Evolutionary conservation across 2,113 vertebrate species (phyloP).

Genomic region (Centropus unirufus): DNA sequence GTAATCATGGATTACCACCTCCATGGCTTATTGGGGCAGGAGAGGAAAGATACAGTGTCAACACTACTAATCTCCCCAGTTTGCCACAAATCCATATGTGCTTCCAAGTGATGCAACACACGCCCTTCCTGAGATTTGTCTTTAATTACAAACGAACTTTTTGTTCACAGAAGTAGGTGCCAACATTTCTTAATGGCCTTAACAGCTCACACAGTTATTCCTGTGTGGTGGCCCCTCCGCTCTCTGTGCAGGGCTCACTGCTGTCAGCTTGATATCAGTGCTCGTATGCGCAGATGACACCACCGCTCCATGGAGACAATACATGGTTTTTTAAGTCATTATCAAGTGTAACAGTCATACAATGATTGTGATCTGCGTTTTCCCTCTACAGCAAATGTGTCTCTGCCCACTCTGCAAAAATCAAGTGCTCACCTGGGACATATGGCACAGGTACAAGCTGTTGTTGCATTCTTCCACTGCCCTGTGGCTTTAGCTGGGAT

Average conservation of each 20-base stretch:
- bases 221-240: neutral
- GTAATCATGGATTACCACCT: neutral
- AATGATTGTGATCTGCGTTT: neutral
- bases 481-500: neutral
- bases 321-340: neutral
- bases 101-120: neutral
- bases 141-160: neutral
- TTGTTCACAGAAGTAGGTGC: neutral
- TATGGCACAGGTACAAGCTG: neutral
- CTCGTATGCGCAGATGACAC: neutral
- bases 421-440: neutral
- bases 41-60: neutral
- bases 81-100: neutral
- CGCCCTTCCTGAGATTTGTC: neutral
- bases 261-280: neutral
- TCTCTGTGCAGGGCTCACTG: neutral
- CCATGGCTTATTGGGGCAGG: neutral
- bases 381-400: neutral
- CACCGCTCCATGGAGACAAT: neutral
- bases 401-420: neutral
- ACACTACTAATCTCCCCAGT: neutral
- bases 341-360: fast-evolving
- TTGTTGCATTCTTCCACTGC: neutral
- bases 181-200: neutral
- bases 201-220: neutral